These are phyloP conservation scores for Octodon degus DNA, from an alignment of 2,113 vertebrate genomes.

Conservation along the genomic window DNA sequence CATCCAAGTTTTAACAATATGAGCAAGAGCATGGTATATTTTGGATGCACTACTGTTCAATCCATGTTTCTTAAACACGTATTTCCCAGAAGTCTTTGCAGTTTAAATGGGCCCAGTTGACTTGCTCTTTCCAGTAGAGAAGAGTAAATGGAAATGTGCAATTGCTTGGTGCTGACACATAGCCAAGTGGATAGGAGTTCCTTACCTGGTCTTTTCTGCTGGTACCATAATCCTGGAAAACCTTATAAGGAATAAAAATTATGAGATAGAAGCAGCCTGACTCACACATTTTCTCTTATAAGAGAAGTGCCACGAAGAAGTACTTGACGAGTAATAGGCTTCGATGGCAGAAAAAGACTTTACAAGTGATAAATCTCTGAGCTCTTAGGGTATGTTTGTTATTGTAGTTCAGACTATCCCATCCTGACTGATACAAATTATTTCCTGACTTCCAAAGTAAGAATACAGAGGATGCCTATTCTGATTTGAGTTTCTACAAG, in stretches of 20 bases:
- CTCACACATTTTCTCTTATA: not conserved
- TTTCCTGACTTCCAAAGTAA: not conserved
- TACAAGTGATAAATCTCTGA: not conserved
- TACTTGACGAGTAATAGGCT: not conserved
- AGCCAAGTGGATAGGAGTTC: not conserved
- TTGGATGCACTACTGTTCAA: not conserved
- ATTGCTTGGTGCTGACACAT: not conserved
- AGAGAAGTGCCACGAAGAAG: not conserved
- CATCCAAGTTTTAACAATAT: not conserved
- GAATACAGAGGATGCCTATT: not conserved
- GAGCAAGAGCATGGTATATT: not conserved
- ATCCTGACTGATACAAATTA: not conserved
- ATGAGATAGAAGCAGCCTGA: not conserved
- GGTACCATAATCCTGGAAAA: not conserved
- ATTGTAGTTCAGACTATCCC: not conserved
- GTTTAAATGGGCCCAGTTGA: not conserved
- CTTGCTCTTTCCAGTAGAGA: not conserved
- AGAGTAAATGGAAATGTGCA: not conserved
- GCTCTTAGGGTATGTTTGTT: not conserved
- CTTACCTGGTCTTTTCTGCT: not conserved
- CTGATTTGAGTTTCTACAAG: not conserved
- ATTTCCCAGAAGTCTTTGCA: constrained; percentile 12
- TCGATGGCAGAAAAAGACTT: not conserved
- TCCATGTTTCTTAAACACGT: not conserved
- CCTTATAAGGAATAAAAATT: not conserved